A percentile compares a stretch with the other conserved stretches of the same genome.
Evolutionary conservation across 37 sponge, comb jelly and placozoan genomes (phyloP).

Genomic region (Bolinopsis microptera): DNA sequence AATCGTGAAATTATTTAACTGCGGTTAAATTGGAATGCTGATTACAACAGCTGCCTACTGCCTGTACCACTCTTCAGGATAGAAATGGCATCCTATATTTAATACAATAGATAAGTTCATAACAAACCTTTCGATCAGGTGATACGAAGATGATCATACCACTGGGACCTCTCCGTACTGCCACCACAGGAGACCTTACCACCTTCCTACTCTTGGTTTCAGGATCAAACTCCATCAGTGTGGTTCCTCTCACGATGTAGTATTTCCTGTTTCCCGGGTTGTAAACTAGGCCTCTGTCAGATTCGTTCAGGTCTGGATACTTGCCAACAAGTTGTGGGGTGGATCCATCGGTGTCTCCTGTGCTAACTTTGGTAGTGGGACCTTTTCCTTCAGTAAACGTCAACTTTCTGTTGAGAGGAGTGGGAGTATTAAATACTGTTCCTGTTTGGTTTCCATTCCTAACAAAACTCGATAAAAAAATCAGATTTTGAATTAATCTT

Average conservation of each 20-base stretch:
- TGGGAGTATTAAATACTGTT: too few relatives aligned
- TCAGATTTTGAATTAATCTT: too few relatives aligned
- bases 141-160: not conserved
- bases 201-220: not conserved
- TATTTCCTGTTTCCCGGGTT: not conserved
- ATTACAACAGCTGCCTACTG: too few relatives aligned
- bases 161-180: not conserved
- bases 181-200: constrained; percentile 10
- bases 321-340: not conserved
- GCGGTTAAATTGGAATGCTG: too few relatives aligned
- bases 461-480: too few relatives aligned
- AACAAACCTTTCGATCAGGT: not conserved
- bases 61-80: too few relatives aligned
- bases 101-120: too few relatives aligned
- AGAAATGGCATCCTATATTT: too few relatives aligned
- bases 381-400: not conserved
- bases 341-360: not conserved
- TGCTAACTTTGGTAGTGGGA: not conserved
- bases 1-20: too few relatives aligned
- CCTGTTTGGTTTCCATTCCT: too few relatives aligned
- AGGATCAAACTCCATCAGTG: constrained; percentile 35
- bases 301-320: not conserved
- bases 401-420: not conserved
- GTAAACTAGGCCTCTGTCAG: not conserved
- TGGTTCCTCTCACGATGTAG: not conserved